phyloP scores from a whole-genome alignment of 2,797 vertebrate species.

The Serranus cabrilla region DNA sequence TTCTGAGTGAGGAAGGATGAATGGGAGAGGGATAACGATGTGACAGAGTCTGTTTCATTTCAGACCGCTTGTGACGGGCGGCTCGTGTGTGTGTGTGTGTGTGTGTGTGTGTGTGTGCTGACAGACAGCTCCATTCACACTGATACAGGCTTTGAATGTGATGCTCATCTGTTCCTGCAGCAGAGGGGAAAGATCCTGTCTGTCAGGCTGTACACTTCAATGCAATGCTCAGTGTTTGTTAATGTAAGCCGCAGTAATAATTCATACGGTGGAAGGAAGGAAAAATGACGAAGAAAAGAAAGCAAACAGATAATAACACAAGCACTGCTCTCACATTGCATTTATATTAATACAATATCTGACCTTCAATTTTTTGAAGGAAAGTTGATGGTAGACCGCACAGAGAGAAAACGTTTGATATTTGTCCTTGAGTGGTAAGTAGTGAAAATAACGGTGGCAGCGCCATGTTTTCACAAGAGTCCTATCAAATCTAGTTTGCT shows the following conservation, averaged over 20 bases:
- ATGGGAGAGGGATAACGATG: conserved; percentile 44
- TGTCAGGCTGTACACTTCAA: conserved; percentile 14
- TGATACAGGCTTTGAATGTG: conserved; percentile 22
- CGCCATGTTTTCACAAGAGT: background rate
- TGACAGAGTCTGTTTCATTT: conserved; percentile 54
- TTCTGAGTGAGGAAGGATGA: conserved; percentile 35
- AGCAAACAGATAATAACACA: conserved; percentile 28
- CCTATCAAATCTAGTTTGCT: background rate
- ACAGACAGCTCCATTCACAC: conserved; percentile 35
- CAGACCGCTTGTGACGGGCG: background rate
- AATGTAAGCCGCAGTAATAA: conserved; percentile 7
- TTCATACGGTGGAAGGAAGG: conserved; percentile 12
- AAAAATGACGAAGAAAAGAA: conserved; percentile 20
- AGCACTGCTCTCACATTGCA: background rate
- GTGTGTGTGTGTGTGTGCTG: conserved; percentile 18
- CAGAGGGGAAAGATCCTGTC: conserved; percentile 17
- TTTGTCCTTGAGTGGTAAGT: conserved; percentile 3
- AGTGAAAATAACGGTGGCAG: background rate
- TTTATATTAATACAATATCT: conserved; percentile 23
- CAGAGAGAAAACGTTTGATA: conserved; percentile 9
- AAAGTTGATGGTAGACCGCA: background rate
- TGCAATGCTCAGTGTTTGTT: conserved; percentile 37
- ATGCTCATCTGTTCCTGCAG: conserved; percentile 23
- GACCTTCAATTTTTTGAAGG: conserved; percentile 8
- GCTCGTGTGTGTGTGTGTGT: conserved; percentile 2